A percentile compares a stretch with the other conserved stretches of the same genome.
phyloP scores from a whole-genome alignment of 2,113 vertebrate genomes.

The Triplophysa dalaica region DNA sequence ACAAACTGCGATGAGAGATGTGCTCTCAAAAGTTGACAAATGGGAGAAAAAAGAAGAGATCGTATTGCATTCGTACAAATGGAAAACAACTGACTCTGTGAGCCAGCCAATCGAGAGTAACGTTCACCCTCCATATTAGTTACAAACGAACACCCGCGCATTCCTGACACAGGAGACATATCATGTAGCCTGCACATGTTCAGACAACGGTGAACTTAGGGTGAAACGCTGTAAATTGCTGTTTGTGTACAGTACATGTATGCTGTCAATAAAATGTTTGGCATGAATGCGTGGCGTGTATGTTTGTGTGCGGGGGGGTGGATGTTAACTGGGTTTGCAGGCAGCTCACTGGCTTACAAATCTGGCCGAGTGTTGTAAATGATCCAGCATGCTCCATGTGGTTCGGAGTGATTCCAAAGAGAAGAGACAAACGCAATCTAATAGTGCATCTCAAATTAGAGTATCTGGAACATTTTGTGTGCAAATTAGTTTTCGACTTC shows the following conservation, averaged over 20 bases:
- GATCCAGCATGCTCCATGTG: constrained; percentile 54
- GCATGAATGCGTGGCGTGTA: neutral
- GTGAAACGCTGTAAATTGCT: constrained; percentile 28
- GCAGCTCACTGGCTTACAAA: constrained; percentile 40
- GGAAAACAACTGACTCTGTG: constrained; percentile 16
- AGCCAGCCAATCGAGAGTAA: constrained; percentile 9
- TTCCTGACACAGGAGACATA: neutral
- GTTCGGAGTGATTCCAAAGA: constrained; percentile 49
- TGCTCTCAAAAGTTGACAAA: constrained; percentile 23
- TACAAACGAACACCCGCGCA: constrained; percentile 12
- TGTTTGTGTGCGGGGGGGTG: neutral
- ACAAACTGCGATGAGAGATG: constrained; percentile 34
- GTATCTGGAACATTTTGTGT: constrained; percentile 51
- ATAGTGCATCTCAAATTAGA: constrained; percentile 49
- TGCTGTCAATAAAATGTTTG: constrained; percentile 2
- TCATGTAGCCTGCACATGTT: constrained; percentile 23
- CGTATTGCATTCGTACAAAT: constrained; percentile 37
- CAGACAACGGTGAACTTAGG: constrained; percentile 23
- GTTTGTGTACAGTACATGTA: constrained; percentile 20
- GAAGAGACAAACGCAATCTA: constrained; percentile 39
- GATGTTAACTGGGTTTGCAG: constrained; percentile 34
- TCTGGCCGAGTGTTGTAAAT: constrained; percentile 46
- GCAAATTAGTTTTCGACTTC: constrained; percentile 57
- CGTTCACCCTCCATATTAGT: constrained; percentile 36
- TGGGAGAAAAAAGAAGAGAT: constrained; percentile 8